phyloP scores from a whole-genome alignment of 2,797 vertebrate species.

The Crocodylus rhombifer region DNA sequence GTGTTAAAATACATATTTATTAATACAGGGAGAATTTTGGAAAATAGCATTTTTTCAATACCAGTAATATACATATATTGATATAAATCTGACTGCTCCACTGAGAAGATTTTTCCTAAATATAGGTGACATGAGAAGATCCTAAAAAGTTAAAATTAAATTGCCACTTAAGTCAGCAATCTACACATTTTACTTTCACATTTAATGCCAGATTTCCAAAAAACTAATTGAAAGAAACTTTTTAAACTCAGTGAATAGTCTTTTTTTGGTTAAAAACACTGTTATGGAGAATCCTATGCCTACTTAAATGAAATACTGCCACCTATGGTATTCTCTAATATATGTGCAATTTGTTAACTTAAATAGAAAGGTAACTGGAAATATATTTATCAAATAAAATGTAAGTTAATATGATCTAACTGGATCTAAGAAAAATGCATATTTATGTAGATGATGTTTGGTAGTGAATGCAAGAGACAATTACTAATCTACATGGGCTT shows the following conservation, averaged over 20 bases:
- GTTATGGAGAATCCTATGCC: conserved; percentile 7
- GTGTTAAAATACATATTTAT: background rate
- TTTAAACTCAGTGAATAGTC: background rate
- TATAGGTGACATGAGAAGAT: conserved; percentile 15
- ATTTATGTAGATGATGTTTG: conserved; percentile 51
- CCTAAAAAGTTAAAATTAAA: background rate
- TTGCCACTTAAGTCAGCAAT: conserved; percentile 26
- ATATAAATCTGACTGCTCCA: conserved; percentile 24
- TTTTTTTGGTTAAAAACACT: background rate
- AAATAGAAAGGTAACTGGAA: conserved; percentile 33
- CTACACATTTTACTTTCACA: conserved; percentile 46
- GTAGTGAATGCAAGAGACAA: conserved; percentile 15
- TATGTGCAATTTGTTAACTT: conserved; percentile 1
- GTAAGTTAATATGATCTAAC: conserved; percentile 43
- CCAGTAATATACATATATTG: background rate
- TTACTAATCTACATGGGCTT: conserved; percentile 26
- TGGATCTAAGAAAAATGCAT: conserved; percentile 43
- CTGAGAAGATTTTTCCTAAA: background rate
- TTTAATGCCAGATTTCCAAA: conserved; percentile 43
- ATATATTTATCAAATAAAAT: conserved; percentile 29
- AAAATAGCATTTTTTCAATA: background rate
- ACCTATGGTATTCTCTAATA: conserved; percentile 62
- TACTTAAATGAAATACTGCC: conserved; percentile 64
- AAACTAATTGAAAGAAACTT: conserved; percentile 55
- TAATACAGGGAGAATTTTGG: background rate